Evolutionary conservation across 2,888 invertebrate genomes (phyloP).

Genomic region (Andrena dorsata): DNA sequence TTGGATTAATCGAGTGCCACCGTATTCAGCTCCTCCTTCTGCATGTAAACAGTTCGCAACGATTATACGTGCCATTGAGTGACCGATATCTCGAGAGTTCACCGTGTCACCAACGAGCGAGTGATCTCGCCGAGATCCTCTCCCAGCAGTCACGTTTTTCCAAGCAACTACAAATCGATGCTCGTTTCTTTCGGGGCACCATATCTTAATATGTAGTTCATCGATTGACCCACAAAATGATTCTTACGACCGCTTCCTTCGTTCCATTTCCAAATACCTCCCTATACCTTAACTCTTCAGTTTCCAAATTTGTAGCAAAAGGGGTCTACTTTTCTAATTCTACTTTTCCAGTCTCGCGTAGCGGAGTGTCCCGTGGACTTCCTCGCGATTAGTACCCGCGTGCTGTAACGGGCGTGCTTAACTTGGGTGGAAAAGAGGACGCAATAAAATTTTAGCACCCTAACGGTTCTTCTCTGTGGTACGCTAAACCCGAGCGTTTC

Average conservation of each 20-base stretch:
- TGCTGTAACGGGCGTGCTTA: slow-evolving; percentile 3
- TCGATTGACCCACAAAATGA: too few relatives aligned
- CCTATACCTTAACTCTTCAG: too few relatives aligned
- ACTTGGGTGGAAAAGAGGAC: slow-evolving; percentile 42
- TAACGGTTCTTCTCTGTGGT: slow-evolving; percentile 63
- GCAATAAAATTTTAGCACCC: slow-evolving; percentile 66
- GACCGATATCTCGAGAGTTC: slow-evolving; percentile 20
- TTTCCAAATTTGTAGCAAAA: too few relatives aligned
- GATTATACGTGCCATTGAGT: not conserved
- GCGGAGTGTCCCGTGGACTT: not conserved
- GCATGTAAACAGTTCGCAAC: not conserved
- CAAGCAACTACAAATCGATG: not conserved
- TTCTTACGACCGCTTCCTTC: too few relatives aligned
- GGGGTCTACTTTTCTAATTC: too few relatives aligned
- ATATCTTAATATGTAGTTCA: too few relatives aligned
- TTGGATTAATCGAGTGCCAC: not conserved
- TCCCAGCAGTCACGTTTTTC: not conserved
- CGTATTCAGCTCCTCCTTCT: not conserved
- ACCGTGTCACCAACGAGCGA: not conserved
- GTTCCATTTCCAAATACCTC: too few relatives aligned
- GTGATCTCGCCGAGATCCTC: not conserved
- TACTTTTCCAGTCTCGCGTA: not conserved
- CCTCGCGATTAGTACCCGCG: slow-evolving; percentile 8
- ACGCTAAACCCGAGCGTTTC: slow-evolving; percentile 53
- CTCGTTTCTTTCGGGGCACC: too few relatives aligned